Percentiles rank a stretch among this genome's conserved stretches.
These are phyloP conservation scores for Sinella curviseta DNA, from an alignment of 1,140 invertebrate genomes.

Conservation along the genomic window DNA sequence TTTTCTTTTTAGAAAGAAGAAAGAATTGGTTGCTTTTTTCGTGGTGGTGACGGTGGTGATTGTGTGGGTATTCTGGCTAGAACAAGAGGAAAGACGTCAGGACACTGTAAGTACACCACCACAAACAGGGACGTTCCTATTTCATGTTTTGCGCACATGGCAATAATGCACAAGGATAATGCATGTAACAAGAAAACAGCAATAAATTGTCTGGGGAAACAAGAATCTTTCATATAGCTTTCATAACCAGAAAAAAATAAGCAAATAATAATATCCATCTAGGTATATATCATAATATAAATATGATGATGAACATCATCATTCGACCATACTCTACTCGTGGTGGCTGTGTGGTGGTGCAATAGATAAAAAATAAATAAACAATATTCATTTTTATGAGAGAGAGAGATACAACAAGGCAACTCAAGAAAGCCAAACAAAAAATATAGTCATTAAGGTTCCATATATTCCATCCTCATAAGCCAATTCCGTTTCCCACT, in stretches of 20 bases:
- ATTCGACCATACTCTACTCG: not conserved
- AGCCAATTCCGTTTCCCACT: not conserved
- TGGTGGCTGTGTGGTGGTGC: not conserved
- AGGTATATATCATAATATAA: not conserved
- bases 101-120: no score
- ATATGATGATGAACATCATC: not conserved
- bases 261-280: not conserved
- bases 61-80: no score
- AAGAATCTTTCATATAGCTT: not conserved
- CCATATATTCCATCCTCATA: no score
- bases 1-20: not conserved
- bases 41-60: no score
- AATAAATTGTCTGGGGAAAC: conserved; percentile 3
- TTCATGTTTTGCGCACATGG: not conserved
- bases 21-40: not conserved
- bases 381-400: not conserved
- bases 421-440: not conserved
- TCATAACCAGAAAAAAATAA: not conserved
- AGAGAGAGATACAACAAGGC: not conserved
- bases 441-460: not conserved
- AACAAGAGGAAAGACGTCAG: not conserved
- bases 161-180: not conserved
- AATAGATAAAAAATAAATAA: not conserved
- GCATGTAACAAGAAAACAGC: not conserved
- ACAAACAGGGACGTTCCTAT: not conserved